Conservation (phyloP, 1,140 invertebrate genomes). For the Drosophila punjabiensis region DNA sequence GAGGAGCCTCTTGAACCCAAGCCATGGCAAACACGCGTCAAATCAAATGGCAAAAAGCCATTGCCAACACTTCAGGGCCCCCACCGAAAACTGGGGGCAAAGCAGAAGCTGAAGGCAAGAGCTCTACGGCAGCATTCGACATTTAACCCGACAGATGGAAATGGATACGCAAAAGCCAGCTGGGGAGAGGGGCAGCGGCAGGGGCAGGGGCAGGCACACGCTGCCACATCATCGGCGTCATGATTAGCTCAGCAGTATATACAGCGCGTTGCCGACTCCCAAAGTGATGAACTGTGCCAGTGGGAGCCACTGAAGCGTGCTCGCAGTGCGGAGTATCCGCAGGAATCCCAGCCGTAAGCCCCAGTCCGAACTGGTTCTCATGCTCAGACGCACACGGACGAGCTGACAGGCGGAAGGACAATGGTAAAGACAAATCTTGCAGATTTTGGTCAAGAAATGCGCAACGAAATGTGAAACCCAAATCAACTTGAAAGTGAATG, state of each 20-base stretch:
- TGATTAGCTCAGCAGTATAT: slow-evolving; percentile 65
- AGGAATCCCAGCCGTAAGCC: slow-evolving; percentile 27
- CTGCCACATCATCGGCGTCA: slow-evolving; percentile 56
- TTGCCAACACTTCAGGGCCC: slow-evolving; percentile 55
- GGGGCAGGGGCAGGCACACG: slow-evolving; percentile 13
- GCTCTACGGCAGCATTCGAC: slow-evolving; percentile 30
- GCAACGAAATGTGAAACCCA: slow-evolving; percentile 61
- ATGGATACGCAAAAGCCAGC: slow-evolving; percentile 36
- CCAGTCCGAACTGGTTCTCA: slow-evolving; percentile 38
- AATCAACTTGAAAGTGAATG: slow-evolving; percentile 73
- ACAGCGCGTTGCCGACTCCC: slow-evolving; percentile 9
- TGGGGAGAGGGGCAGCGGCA: background rate
- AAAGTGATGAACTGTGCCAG: slow-evolving; percentile 67
- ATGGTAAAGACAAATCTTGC: slow-evolving; percentile 64
- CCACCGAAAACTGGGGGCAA: background rate
- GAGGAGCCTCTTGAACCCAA: slow-evolving; percentile 8
- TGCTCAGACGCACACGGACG: slow-evolving; percentile 36
- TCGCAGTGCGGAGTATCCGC: background rate
- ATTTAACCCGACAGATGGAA: slow-evolving; percentile 48
- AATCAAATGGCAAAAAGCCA: slow-evolving; percentile 62
- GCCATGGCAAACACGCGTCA: slow-evolving; percentile 48
- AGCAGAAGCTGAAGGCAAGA: slow-evolving; percentile 2
- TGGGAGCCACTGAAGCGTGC: slow-evolving; percentile 24
- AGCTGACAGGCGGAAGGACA: slow-evolving; percentile 51
- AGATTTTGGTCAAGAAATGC: slow-evolving; percentile 77